Evolutionary conservation across 2,888 invertebrate species (phyloP).

Genomic region (Xestia rhomboidea): DNA sequence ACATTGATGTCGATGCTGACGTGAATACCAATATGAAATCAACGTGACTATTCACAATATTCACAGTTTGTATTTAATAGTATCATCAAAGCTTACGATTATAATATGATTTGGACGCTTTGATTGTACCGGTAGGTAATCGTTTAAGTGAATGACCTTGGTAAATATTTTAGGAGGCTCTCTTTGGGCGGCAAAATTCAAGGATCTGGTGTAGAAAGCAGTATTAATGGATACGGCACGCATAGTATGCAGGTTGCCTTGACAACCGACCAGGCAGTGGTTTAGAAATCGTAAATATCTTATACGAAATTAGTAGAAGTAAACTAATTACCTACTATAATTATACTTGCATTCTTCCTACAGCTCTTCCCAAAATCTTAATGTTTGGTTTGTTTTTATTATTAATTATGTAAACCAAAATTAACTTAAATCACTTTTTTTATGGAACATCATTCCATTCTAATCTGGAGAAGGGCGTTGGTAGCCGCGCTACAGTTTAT

Average conservation of each 20-base stretch:
- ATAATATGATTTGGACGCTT: background rate
- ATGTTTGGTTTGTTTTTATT: no score
- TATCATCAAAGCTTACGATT: conserved; percentile 34
- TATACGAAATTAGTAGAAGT: background rate
- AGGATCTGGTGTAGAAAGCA: background rate
- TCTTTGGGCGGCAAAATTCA: background rate
- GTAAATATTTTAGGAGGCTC: background rate
- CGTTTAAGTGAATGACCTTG: background rate
- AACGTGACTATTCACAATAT: conserved; percentile 44
- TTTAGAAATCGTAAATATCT: no score
- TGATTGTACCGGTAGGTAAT: background rate
- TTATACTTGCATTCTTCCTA: background rate
- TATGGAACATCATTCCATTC: no score
- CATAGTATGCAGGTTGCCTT: background rate
- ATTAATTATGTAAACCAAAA: no score
- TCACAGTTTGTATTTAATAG: conserved; percentile 24
- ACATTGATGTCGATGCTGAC: conserved; percentile 30
- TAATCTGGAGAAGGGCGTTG: no score
- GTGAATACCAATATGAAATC: conserved; percentile 51
- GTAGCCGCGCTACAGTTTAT: no score
- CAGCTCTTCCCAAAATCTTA: no score
- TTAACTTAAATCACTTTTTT: no score
- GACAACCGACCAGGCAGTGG: background rate
- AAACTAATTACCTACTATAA: no score
- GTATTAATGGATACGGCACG: background rate